phyloP scores from a whole-genome alignment of 2,113 vertebrate species.

The Xyliphius kryptos region DNA sequence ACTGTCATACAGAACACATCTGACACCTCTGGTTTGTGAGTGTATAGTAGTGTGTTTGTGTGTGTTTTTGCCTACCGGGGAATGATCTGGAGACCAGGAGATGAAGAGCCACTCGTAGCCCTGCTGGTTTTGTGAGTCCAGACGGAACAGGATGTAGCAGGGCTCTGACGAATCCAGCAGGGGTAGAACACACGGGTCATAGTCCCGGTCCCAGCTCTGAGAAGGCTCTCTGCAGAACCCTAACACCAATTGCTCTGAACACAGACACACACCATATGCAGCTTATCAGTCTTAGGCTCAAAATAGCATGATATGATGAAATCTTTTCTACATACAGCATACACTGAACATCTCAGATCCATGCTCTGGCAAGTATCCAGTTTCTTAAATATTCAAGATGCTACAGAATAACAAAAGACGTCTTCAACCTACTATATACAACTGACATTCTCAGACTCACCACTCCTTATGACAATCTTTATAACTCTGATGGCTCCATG shows the following conservation, averaged over 20 bases:
- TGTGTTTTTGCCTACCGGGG: constrained; percentile 73
- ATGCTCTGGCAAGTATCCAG: too few species aligned
- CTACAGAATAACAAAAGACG: too few species aligned
- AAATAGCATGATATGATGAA: constrained; percentile 28
- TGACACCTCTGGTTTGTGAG: too few species aligned
- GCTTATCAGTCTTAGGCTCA: constrained; percentile 15
- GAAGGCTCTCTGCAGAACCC: constrained; percentile 77
- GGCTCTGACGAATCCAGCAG: constrained; percentile 81
- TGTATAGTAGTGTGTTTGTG: background rate
- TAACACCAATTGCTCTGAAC: constrained; percentile 91
- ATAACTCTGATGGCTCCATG: constrained; percentile 83
- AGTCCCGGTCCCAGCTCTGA: constrained; percentile 88
- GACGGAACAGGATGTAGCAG: constrained; percentile 91
- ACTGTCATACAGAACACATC: too few species aligned
- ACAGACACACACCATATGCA: background rate
- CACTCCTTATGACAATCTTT: constrained; percentile 91
- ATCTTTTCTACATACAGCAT: too few species aligned
- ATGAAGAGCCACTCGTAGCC: constrained; percentile 96
- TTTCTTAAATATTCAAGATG: background rate
- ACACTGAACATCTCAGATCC: too few species aligned
- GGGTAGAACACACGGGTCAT: constrained; percentile 79
- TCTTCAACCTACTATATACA: too few species aligned
- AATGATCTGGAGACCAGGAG: constrained; percentile 95
- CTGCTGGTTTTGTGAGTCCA: constrained; percentile 91
- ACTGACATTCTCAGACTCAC: constrained; percentile 58